These are phyloP conservation scores for Rana temporaria DNA, from an alignment of 2,113 vertebrate species.

Conservation along the genomic window DNA sequence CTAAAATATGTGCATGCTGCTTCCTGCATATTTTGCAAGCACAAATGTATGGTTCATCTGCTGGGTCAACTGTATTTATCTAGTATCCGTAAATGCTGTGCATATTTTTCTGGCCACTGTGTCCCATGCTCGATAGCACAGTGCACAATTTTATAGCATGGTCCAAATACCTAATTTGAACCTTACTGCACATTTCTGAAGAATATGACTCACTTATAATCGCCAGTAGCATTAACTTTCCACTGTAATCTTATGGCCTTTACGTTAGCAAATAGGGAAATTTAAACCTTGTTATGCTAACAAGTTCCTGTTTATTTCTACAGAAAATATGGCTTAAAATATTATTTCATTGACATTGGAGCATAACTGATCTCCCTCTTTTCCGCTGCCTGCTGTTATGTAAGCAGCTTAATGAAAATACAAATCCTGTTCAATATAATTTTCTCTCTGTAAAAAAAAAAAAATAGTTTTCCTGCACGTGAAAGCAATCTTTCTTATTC, in stretches of 20 bases:
- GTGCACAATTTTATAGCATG: too few species aligned
- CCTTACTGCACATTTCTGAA: not conserved
- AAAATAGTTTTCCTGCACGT: not conserved
- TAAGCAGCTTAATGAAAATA: conserved; percentile 53
- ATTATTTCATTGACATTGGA: conserved; percentile 48
- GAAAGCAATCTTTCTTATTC: conserved; percentile 12
- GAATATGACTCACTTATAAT: conserved; percentile 9
- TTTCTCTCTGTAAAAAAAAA: conserved; percentile 10
- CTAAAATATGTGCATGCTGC: too few species aligned
- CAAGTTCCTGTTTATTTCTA: conserved; percentile 36
- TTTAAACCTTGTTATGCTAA: conserved; percentile 29
- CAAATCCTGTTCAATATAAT: conserved; percentile 53
- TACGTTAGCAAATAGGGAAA: not conserved
- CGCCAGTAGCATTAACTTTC: conserved; percentile 20
- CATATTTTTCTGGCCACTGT: too few species aligned
- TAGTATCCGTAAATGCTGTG: too few species aligned
- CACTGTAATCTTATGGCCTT: conserved; percentile 12
- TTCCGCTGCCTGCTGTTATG: conserved; percentile 46
- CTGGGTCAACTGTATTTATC: too few species aligned
- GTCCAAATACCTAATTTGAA: not conserved
- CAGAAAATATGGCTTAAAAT: conserved; percentile 15
- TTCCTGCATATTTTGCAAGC: too few species aligned
- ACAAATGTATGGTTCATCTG: too few species aligned
- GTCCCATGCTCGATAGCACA: too few species aligned
- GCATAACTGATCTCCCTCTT: conserved; percentile 42